These are phyloP conservation scores for Hirtodrosophila histrioides DNA, from an alignment of 2,888 invertebrate genomes.

Conservation along the genomic window DNA sequence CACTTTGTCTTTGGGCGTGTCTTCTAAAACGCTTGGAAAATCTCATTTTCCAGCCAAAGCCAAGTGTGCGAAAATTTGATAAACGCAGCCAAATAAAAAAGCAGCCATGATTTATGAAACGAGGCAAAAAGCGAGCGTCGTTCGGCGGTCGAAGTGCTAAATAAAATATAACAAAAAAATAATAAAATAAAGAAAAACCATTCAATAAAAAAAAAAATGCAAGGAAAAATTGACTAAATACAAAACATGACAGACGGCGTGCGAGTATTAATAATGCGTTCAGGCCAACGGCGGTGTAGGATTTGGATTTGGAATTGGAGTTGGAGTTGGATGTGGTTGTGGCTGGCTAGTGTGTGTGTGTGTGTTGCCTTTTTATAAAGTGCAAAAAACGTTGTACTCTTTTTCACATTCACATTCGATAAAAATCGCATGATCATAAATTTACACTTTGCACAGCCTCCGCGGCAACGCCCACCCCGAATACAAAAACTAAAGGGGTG, in stretches of 20 bases:
- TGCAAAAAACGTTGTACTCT: conserved; percentile 79
- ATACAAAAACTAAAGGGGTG: conserved; percentile 39
- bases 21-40: conserved; percentile 60
- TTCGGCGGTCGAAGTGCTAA: conserved; percentile 20
- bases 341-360: conserved; percentile 4
- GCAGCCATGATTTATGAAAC: conserved; percentile 70
- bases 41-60: conserved; percentile 64
- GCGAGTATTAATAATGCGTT: conserved; percentile 81
- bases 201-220: conserved; percentile 60
- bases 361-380: conserved; percentile 71
- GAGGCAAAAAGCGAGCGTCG: conserved; percentile 26
- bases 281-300: conserved; percentile 44
- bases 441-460: conserved; percentile 84
- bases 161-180: conserved; percentile 15
- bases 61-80: conserved; percentile 80
- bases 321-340: conserved; percentile 1
- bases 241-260: conserved; percentile 79
- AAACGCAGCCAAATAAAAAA: conserved; percentile 52
- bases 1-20: conserved; percentile 71
- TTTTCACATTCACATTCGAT: conserved; percentile 78
- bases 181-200: conserved; percentile 52
- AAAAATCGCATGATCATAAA: conserved; percentile 84
- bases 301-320: conserved; percentile 1
- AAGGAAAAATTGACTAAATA: conserved; percentile 75
- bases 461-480: conserved; percentile 78